Evolutionary conservation across 2,888 invertebrate genomes (phyloP).

Genomic region (Cetonia aurata): DNA sequence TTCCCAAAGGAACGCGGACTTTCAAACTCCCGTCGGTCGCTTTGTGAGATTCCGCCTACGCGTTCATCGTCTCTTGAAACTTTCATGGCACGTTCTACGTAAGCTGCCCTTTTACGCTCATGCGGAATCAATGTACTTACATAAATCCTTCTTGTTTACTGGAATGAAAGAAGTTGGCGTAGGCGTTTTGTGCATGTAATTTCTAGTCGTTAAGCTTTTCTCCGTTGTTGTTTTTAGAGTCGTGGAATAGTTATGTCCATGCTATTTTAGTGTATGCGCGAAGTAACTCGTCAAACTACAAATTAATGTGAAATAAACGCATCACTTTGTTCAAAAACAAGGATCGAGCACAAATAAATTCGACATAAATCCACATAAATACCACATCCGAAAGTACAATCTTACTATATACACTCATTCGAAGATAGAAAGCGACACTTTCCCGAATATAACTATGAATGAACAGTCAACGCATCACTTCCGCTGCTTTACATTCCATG

Average conservation of each 20-base stretch:
- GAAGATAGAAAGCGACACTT: no score
- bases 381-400: no score
- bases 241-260: background rate
- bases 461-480: no score
- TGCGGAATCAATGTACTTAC: constrained; percentile 3
- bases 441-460: no score
- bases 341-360: no score
- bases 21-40: background rate
- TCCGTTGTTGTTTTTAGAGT: background rate
- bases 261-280: background rate
- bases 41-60: background rate
- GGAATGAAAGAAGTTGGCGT: background rate
- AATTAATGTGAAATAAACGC: no score
- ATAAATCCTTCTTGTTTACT: constrained; percentile 12
- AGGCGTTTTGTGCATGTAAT: constrained; percentile 10
- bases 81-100: background rate
- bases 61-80: no score
- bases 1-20: constrained; percentile 13
- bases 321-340: no score
- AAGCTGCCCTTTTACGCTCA: background rate
- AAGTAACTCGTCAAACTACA: background rate
- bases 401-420: no score
- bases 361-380: no score
- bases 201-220: constrained; percentile 12
- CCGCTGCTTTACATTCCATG: no score